Evolutionary conservation across 2,797 vertebrate species (phyloP).

Genomic region (Micromesistius poutassou): DNA sequence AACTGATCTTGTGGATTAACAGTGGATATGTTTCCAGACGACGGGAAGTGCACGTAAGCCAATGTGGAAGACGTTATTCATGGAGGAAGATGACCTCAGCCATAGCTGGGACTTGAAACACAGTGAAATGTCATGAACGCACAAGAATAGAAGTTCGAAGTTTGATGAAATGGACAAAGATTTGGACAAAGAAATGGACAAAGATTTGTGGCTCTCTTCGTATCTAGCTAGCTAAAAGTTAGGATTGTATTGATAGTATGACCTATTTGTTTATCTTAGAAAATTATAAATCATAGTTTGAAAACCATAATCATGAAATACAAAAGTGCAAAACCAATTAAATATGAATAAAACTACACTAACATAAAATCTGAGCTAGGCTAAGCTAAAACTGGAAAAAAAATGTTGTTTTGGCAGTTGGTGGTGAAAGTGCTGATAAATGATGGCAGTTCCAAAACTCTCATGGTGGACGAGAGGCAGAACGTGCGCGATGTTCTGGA

Average conservation of each 20-base stretch:
- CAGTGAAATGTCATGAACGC: not conserved
- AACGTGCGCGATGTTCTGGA: slow-evolving; percentile 81
- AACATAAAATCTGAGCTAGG: not conserved
- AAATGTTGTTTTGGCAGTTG: slow-evolving; percentile 60
- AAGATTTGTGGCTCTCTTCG: not conserved
- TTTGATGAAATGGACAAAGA: not conserved
- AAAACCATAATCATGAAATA: not conserved
- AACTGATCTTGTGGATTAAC: slow-evolving; percentile 36
- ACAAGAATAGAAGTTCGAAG: not conserved
- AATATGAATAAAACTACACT: not conserved
- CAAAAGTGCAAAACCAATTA: not conserved
- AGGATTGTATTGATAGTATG: not conserved
- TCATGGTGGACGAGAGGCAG: slow-evolving; percentile 90
- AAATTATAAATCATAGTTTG: not conserved
- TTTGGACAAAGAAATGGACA: not conserved
- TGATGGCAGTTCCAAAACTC: slow-evolving; percentile 82
- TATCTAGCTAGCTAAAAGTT: not conserved
- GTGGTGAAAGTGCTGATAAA: slow-evolving; percentile 86
- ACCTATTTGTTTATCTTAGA: not conserved
- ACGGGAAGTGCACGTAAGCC: slow-evolving; percentile 45
- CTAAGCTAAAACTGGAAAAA: not conserved
- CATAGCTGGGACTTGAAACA: not conserved
- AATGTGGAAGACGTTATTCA: slow-evolving; percentile 25
- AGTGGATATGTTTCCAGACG: slow-evolving; percentile 51
- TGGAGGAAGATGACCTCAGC: slow-evolving; percentile 32